Percentiles rank a stretch among this genome's conserved stretches.
Conservation (phyloP, 2,113 vertebrate genomes). For the Microtus oregoni region DNA sequence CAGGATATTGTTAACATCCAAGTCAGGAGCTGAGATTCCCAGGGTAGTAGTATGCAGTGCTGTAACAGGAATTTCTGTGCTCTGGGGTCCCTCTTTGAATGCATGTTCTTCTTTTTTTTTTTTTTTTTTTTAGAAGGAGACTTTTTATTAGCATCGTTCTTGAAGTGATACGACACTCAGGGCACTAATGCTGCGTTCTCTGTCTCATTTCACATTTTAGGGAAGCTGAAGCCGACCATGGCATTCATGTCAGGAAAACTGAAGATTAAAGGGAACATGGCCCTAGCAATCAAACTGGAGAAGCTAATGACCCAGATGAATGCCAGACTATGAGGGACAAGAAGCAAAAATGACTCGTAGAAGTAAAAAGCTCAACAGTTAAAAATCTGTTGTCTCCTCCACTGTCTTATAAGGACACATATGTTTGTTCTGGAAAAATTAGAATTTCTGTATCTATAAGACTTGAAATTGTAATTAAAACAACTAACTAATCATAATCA, state of each 20-base stretch:
- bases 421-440: conserved; percentile 50
- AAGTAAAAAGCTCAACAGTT: conserved; percentile 61
- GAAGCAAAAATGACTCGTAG: not conserved
- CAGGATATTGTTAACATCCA: conserved; percentile 54
- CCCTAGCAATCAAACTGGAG: conserved; percentile 90
- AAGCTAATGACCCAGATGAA: conserved; percentile 89
- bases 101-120: conserved; percentile 64
- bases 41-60: conserved; percentile 47
- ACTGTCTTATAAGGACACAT: not conserved
- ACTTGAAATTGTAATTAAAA: conserved; percentile 70
- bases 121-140: no score
- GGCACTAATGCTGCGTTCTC: conserved; percentile 49
- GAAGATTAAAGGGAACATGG: conserved; percentile 90
- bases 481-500: conserved; percentile 50
- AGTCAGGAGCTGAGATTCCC: conserved; percentile 45
- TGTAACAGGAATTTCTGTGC: conserved; percentile 52
- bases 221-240: conserved; percentile 94
- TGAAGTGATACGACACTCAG: not conserved
- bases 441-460: conserved; percentile 59
- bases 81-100: conserved; percentile 12
- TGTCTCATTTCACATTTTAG: conserved; percentile 81
- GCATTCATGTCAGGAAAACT: conserved; percentile 93
- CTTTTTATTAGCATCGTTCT: no score
- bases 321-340: conserved; percentile 85
- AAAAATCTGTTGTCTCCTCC: conserved; percentile 64